Base-by-base conservation (phyloP, 2,113 vertebrate species). In the Athene cunicularia region DNA sequence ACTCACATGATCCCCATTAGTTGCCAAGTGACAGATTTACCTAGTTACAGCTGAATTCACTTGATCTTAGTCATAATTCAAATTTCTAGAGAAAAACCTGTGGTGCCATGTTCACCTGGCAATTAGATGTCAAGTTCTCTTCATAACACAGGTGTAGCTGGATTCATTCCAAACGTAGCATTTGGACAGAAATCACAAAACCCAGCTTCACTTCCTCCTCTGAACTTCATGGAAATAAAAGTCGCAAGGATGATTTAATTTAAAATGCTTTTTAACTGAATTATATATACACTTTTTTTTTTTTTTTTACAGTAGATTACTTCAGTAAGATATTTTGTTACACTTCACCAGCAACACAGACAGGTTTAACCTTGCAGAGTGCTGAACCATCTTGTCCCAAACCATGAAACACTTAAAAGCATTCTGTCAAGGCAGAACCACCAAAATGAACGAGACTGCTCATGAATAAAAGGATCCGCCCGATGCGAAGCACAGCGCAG, bases 21-120 rank as follows among this genome's bases (percentile, higher is more conserved):
- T 90, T 95, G 90, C 90, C 93, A 90, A 92, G 95, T 86, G 80
- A 89, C 92, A 93, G 75, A 66, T 91, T 93, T 80, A 96, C 66
- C 50, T 27, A 74, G 73, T 90, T 82, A 94, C 66, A 96, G 83
- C 70, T 87, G 75, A 97, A 91, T 89, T 83, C 39, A 74, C 62
- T 79, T 52, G 33, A 71, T 71, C 68, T 82, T 85, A 85, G 43
- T 70, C 52, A 27, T 56, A 59, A 94, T 35, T 87, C 60, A 82
- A 85, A 85, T 23, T 76, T 50, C 43, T 80, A 56, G 71, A 94
- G 82, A 71, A 92, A 92, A 92, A 63, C 13, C 88, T 68, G 56
- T n/a, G 74, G 26, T 75, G 68, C 37, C 56, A 56, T 5, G 3
- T 43, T 58, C 39, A 76, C 70, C 75, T 76, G 74, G 47, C 19